phyloP scores from a whole-genome alignment of 2,888 invertebrate genomes.

The Drosophila siamana region DNA sequence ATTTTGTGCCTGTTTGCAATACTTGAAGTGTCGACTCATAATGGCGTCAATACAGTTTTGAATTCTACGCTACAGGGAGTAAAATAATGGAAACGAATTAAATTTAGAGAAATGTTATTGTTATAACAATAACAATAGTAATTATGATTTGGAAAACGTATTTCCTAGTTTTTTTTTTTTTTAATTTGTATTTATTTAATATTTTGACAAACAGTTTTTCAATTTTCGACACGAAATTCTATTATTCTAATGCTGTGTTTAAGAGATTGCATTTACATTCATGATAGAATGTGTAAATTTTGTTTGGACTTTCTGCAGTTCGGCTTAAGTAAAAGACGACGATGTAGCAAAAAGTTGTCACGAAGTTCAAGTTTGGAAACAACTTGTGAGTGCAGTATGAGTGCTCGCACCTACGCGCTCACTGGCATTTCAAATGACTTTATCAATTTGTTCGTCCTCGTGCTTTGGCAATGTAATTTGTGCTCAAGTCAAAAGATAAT shows the following conservation, averaged over 20 bases:
- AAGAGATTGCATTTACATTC: conserved; percentile 7
- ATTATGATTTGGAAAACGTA: too few relatives aligned
- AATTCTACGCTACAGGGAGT: too few relatives aligned
- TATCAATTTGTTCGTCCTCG: conserved; percentile 58
- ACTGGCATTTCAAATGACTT: conserved; percentile 56
- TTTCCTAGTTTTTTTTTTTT: too few relatives aligned
- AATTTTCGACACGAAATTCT: too few relatives aligned
- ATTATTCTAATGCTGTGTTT: neutral
- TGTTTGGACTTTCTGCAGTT: neutral
- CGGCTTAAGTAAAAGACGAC: conserved; percentile 17
- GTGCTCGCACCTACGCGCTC: neutral
- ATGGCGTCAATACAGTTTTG: neutral
- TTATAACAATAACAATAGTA: too few relatives aligned
- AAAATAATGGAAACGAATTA: neutral
- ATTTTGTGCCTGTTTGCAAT: conserved; percentile 27
- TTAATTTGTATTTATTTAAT: neutral
- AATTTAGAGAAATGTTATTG: too few relatives aligned
- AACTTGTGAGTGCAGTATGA: conserved; percentile 39
- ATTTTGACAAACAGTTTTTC: neutral
- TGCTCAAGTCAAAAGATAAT: conserved; percentile 53
- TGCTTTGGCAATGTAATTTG: conserved; percentile 54
- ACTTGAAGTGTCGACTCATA: conserved; percentile 10
- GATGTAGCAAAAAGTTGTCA: conserved; percentile 51
- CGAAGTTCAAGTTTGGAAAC: conserved; percentile 57
- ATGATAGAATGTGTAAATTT: neutral